These are phyloP conservation scores for Limnodromus scolopaceus DNA, from an alignment of 2,797 vertebrate species.

Conservation along the genomic window DNA sequence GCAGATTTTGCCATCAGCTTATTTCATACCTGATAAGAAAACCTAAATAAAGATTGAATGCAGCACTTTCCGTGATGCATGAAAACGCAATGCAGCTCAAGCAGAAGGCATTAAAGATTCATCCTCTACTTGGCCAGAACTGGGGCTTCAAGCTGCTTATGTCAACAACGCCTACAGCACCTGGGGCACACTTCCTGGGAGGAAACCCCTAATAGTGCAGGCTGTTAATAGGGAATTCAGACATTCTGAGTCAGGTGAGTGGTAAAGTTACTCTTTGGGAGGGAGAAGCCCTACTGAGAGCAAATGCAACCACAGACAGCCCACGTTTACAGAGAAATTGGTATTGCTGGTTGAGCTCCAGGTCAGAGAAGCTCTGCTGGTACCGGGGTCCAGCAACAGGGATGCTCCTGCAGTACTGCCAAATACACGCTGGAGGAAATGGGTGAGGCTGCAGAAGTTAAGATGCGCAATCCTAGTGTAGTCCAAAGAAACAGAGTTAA, in stretches of 20 bases:
- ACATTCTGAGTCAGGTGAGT: rapidly evolving
- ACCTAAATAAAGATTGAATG: conserved; percentile 73
- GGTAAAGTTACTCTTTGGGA: not conserved
- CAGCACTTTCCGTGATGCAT: conserved; percentile 47
- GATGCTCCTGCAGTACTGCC: not conserved
- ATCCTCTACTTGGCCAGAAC: not conserved
- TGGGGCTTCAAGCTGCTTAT: not conserved
- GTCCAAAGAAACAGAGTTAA: not conserved
- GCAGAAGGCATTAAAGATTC: conserved; percentile 57
- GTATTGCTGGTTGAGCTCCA: not conserved
- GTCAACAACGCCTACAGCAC: not conserved
- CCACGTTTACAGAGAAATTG: not conserved
- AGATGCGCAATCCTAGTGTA: not conserved
- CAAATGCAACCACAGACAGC: not conserved
- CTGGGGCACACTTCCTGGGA: not conserved
- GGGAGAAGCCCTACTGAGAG: not conserved
- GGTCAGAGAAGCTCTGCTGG: not conserved
- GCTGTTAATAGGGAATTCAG: not conserved
- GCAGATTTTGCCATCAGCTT: conserved; percentile 70
- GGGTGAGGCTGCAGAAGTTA: not conserved
- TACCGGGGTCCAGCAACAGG: not conserved
- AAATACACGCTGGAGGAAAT: not conserved
- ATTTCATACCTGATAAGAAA: conserved; percentile 74
- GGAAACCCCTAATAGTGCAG: not conserved
- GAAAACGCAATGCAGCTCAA: conserved; percentile 61